phyloP scores from a whole-genome alignment of 2,888 invertebrate species.

The Agonopterix arenella region DNA sequence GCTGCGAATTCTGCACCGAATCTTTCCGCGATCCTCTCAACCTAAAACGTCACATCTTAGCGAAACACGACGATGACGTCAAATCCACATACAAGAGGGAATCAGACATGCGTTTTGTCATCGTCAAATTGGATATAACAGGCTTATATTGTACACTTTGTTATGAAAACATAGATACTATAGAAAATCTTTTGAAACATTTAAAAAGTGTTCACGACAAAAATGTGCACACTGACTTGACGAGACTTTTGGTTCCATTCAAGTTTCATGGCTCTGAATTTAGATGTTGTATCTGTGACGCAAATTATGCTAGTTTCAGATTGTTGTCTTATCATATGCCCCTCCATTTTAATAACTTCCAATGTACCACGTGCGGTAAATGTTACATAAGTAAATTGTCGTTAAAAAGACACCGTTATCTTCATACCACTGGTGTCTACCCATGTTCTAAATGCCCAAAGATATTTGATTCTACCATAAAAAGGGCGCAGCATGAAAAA shows the following conservation, averaged over 20 bases:
- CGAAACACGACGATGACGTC: slow-evolving; percentile 23
- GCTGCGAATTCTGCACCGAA: slow-evolving; percentile 37
- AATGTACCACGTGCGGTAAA: slow-evolving; percentile 27
- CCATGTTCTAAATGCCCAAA: slow-evolving; percentile 50
- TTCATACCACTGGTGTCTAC: slow-evolving; percentile 28
- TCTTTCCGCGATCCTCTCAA: slow-evolving; percentile 28
- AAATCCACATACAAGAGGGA: slow-evolving; percentile 23
- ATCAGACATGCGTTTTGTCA: slow-evolving; percentile 26
- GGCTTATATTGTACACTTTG: slow-evolving; percentile 9
- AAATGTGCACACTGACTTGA: slow-evolving; percentile 22
- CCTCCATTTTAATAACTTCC: slow-evolving; percentile 31
- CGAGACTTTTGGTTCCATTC: slow-evolving; percentile 38
- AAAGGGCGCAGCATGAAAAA: slow-evolving; percentile 48
- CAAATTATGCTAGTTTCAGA: slow-evolving; percentile 17
- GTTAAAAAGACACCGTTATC: slow-evolving; percentile 14
- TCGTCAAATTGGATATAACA: slow-evolving; percentile 44
- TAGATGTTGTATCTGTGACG: slow-evolving; percentile 20
- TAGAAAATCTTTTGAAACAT: slow-evolving; percentile 10
- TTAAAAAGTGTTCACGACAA: slow-evolving; percentile 18
- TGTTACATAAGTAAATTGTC: slow-evolving; percentile 31
- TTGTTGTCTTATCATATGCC: slow-evolving; percentile 33
- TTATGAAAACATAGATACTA: neutral
- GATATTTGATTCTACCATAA: slow-evolving; percentile 43
- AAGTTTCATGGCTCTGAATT: slow-evolving; percentile 23
- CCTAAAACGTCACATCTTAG: slow-evolving; percentile 38